These are phyloP conservation scores for Stomatorhinus ivindoensis DNA, from an alignment of 2,113 vertebrate genomes.

Conservation along the genomic window DNA sequence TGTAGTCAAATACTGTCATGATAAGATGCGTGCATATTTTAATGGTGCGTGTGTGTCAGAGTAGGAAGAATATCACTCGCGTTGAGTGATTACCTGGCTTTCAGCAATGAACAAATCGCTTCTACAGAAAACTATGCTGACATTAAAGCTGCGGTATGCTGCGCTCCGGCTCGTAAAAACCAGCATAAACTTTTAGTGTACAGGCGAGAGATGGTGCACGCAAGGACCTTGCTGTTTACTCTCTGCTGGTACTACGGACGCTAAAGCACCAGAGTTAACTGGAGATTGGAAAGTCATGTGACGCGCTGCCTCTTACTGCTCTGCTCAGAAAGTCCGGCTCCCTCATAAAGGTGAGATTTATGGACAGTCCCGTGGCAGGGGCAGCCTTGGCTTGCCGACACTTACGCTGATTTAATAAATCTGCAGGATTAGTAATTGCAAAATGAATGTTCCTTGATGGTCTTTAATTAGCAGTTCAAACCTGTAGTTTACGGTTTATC, in stretches of 20 bases:
- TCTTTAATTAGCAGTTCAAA: neutral
- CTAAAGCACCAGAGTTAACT: too few relatives aligned
- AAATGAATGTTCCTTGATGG: neutral
- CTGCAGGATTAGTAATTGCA: neutral
- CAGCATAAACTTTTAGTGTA: neutral
- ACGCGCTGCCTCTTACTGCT: neutral
- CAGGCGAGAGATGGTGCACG: neutral
- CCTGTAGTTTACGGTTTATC: neutral
- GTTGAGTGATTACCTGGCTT: neutral
- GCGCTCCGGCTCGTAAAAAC: neutral
- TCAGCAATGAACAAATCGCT: neutral
- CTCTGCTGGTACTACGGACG: neutral
- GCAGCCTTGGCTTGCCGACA: neutral
- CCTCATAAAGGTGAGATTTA: conserved; percentile 2
- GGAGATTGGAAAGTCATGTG: neutral
- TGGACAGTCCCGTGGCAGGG: neutral
- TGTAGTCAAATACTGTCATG: neutral
- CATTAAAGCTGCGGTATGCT: neutral
- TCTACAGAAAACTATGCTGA: neutral
- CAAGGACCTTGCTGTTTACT: neutral
- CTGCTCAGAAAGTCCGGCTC: neutral
- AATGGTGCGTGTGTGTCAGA: neutral
- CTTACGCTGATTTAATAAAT: neutral
- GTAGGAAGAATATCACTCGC: neutral
- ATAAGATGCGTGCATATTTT: neutral